Conservation (phyloP, 2,888 invertebrate species). For the Zeuzera pyrina region DNA sequence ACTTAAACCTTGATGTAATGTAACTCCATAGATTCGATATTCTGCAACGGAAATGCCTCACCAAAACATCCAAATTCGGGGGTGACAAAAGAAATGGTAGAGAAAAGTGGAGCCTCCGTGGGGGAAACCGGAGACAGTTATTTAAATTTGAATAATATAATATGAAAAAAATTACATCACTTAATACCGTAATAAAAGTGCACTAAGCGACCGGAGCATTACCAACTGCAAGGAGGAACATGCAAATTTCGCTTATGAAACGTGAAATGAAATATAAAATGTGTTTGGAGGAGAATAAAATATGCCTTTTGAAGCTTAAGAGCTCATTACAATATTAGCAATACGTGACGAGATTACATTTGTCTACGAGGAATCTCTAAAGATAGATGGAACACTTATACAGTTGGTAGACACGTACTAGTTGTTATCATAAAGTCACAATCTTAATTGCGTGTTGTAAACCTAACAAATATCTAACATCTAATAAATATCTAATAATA, state of each 20-base stretch:
- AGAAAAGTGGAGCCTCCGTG: slow-evolving; percentile 51
- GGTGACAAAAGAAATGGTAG: slow-evolving; percentile 61
- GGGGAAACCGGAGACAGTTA: slow-evolving; percentile 74
- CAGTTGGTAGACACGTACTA: background rate
- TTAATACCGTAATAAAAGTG: slow-evolving; percentile 75
- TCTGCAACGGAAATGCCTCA: slow-evolving; percentile 50
- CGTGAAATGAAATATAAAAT: slow-evolving; percentile 73
- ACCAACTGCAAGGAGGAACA: slow-evolving; percentile 64
- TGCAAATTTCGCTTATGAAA: slow-evolving; percentile 68
- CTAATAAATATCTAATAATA: too few species aligned
- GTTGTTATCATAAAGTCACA: too few species aligned
- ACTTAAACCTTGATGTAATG: background rate
- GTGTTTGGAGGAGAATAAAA: slow-evolving; percentile 64
- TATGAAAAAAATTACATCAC: slow-evolving; percentile 75
- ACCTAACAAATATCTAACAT: too few species aligned
- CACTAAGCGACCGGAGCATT: slow-evolving; percentile 72
- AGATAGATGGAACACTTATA: background rate
- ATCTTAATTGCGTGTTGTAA: too few species aligned
- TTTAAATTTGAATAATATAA: slow-evolving; percentile 76
- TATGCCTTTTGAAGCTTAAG: slow-evolving; percentile 55
- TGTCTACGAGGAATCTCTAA: slow-evolving; percentile 26
- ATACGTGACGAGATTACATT: slow-evolving; percentile 65
- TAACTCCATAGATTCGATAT: too few species aligned
- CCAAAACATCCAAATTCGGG: slow-evolving; percentile 63
- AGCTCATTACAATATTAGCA: slow-evolving; percentile 67